A percentile compares a stretch with the other conserved stretches of the same genome.
Evolutionary conservation across 2,113 vertebrate species (phyloP).

Genomic region (Neodon shergylaensis): DNA sequence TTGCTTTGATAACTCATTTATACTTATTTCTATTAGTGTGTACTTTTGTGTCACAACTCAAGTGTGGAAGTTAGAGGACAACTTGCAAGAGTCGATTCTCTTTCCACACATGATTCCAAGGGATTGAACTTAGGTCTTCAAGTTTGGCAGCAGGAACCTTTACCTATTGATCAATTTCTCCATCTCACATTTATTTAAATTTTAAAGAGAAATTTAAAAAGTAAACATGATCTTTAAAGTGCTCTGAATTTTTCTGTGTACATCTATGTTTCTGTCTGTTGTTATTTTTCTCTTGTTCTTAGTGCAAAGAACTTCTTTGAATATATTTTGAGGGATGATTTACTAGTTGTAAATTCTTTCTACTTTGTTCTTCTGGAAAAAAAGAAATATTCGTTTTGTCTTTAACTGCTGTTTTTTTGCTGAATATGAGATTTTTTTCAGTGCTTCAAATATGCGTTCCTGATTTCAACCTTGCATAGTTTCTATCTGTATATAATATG

Average conservation of each 20-base stretch:
- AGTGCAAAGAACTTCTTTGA: not conserved
- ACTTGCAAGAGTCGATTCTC: not conserved
- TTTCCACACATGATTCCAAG: not conserved
- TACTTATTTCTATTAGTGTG: not conserved
- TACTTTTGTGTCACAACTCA: not conserved
- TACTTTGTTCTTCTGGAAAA: slow-evolving; percentile 23
- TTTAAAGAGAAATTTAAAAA: not conserved
- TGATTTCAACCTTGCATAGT: slow-evolving; percentile 2
- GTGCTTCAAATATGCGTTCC: not conserved
- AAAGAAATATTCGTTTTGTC: not conserved
- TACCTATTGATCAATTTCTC: not conserved
- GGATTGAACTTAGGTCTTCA: not conserved
- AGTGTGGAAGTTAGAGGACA: not conserved
- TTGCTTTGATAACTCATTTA: slow-evolving; percentile 28
- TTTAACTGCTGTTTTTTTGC: slow-evolving; percentile 38
- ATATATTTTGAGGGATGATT: not conserved
- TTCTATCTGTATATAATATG: not conserved
- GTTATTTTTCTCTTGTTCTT: slow-evolving; percentile 41
- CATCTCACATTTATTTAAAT: not conserved
- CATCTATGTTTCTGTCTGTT: not conserved
- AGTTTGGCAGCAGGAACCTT: not conserved
- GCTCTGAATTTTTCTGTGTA: not conserved
- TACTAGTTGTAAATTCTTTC: slow-evolving; percentile 35
- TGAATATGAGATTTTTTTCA: not conserved
- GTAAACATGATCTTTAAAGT: slow-evolving; percentile 2